Conservation (phyloP, 1,140 invertebrate species). For the Formica selysi region DNA sequence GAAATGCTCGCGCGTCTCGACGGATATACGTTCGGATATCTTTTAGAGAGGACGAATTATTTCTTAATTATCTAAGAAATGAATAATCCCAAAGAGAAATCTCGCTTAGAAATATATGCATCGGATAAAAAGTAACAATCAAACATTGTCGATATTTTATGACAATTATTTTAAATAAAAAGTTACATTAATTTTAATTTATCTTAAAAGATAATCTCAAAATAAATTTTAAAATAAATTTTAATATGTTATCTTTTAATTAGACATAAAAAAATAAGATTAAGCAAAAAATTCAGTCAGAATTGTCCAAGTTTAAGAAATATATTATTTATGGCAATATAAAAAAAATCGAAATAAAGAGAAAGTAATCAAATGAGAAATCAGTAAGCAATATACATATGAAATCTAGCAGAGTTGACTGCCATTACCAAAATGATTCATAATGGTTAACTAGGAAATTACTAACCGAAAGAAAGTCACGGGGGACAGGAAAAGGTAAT, state of each 20-base stretch:
- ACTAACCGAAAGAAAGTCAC: constrained; percentile 20
- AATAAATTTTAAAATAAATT: not conserved
- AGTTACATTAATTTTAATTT: not conserved
- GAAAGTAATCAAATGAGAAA: not conserved
- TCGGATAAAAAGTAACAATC: not conserved
- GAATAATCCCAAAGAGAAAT: not conserved
- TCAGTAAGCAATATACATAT: not conserved
- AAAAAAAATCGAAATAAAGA: not conserved
- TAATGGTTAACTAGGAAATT: constrained; percentile 48
- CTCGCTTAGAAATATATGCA: not conserved
- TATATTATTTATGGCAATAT: not conserved
- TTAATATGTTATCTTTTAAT: constrained; percentile 8
- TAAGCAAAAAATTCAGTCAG: not conserved
- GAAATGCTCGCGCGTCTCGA: constrained; percentile 49
- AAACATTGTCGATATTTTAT: not conserved
- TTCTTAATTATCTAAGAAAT: constrained; percentile 79
- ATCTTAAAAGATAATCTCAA: not conserved
- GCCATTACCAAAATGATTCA: constrained; percentile 21
- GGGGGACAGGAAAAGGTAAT: constrained; percentile 24
- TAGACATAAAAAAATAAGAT: not conserved
- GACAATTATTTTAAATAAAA: not conserved
- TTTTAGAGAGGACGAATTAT: constrained; percentile 69
- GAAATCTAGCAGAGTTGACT: not conserved
- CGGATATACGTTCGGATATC: constrained; percentile 63
- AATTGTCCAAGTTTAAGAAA: not conserved